Conservation (phyloP, 1,140 invertebrate genomes). For the Orius insidiosus region DNA sequence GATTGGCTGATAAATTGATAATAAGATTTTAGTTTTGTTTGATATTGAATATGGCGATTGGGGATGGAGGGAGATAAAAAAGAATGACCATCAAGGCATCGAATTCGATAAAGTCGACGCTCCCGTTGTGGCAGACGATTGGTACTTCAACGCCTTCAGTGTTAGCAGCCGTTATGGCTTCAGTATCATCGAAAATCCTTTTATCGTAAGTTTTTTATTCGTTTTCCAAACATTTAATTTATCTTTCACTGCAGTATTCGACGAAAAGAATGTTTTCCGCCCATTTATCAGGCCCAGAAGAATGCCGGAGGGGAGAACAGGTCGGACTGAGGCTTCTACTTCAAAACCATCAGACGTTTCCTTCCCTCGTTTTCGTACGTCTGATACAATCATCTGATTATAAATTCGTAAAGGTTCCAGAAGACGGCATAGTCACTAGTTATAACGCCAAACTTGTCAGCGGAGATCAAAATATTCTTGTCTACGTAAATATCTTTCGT, state of each 20-base stretch:
- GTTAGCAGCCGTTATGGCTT: conserved; percentile 29
- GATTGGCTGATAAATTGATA: no score
- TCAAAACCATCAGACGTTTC: conserved; percentile 32
- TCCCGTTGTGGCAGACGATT: conserved; percentile 27
- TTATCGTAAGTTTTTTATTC: conserved; percentile 22
- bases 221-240: neutral
- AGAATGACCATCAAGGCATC: conserved; percentile 27
- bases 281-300: conserved; percentile 31
- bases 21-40: conserved; percentile 29
- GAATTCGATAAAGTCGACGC: conserved; percentile 26
- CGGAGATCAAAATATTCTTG: conserved; percentile 31
- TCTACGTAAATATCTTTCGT: conserved; percentile 26
- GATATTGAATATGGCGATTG: conserved; percentile 29
- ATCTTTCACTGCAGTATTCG: conserved; percentile 26
- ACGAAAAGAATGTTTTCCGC: conserved; percentile 37
- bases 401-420: conserved; percentile 36
- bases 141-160: conserved; percentile 30
- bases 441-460: conserved; percentile 27
- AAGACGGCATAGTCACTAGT: conserved; percentile 32
- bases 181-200: conserved; percentile 23
- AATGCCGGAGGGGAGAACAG: conserved; percentile 37
- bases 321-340: conserved; percentile 34
- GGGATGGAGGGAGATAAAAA: conserved; percentile 29
- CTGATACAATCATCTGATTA: conserved; percentile 29
- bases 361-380: conserved; percentile 24